Percentiles rank a stretch among this genome's conserved stretches.
Conservation (phyloP, 1,140 invertebrate genomes). For the Thaumatotibia leucotreta region DNA sequence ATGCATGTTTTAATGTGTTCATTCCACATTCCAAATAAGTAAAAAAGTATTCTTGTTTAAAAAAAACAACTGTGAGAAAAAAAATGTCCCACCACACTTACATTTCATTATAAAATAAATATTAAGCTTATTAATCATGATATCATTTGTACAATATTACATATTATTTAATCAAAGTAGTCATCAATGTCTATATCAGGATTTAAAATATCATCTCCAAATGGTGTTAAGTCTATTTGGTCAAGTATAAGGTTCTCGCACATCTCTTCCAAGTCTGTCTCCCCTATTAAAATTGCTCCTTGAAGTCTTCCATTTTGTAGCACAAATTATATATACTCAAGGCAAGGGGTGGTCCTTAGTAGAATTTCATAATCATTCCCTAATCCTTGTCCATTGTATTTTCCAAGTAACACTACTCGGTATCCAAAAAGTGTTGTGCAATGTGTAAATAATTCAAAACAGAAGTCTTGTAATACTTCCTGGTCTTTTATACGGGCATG, state of each 20-base stretch:
- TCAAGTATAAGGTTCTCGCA: constrained; percentile 99
- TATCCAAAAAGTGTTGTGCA: constrained; percentile 97
- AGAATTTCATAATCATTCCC: constrained; percentile 91
- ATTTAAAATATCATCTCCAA: constrained; percentile 95
- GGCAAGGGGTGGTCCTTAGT: constrained; percentile 87
- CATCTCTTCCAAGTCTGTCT: constrained; percentile 98
- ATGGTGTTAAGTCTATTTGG: constrained; percentile 91
- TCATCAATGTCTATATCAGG: constrained; percentile 98
- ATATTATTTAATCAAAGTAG: constrained; percentile 99
- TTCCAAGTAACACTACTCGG: constrained; percentile 95
- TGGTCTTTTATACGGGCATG: constrained; percentile 79
- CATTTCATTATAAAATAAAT: no score
- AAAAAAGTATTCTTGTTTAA: no score
- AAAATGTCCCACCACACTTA: no score
- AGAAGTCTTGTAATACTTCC: constrained; percentile 90
- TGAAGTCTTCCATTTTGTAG: constrained; percentile 90
- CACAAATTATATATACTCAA: constrained; percentile 95
- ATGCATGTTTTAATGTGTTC: no score
- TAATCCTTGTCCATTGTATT: constrained; percentile 95
- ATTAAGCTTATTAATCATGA: no score
- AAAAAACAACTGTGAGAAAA: no score
- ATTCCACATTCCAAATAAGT: no score
- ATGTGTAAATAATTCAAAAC: constrained; percentile 98
- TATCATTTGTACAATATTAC: no score
- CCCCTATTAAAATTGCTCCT: constrained; percentile 96